Base-by-base conservation (phyloP, 2,797 vertebrate species). In the Acanthurus lineatus region DNA sequence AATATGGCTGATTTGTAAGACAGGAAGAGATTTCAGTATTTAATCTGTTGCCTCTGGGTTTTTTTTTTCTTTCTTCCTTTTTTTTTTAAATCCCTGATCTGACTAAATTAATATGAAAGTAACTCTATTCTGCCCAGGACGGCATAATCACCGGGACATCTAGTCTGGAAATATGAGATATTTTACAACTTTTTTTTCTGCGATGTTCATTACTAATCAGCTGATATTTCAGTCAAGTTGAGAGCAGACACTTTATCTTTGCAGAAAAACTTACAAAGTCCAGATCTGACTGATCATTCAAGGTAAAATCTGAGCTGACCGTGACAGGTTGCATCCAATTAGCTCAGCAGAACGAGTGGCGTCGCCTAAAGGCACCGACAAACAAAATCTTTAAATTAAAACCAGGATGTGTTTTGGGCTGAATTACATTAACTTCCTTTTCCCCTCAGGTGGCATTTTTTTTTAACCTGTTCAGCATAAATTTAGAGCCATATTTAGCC, bases 61-160 rank as follows among this genome's bases (percentile, higher is more conserved):
- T 58, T 77, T 58, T 77, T 22, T n/a, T 6, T 40, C 38, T 40
- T 6, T 40, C 38, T 40, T 40, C 4, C 14, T 14, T 19, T 48
- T n/a, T 59, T 32, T 60, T 69, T 49, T 68, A 71, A 82, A 79
- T 79, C 57, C 57, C 73, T n/a, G 28, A 38, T 66, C 22, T 20
- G 53, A 42, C 49, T 9, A 40, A 40, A 40, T 40, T 40, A 69
- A 42, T 6, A 35, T 1, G 15, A 0, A 59, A 52, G 16, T 68
- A 22, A n/a, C 5, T 58, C 19, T 40, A 47, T 45, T 56, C 11
- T 74, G 49, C 63, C 58, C 38, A 61, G 9, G n/a, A 25, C 20
- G 16, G 9, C 22, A 67, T 61, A 28, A 65, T 60, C 58, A 65
- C 1, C 9, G 9, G 19, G 16, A 15, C 19, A 38, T 44, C 48